A percentile compares a stretch with the other conserved stretches of the same genome.
Conservation (phyloP, 2,113 vertebrate species). For the Coptodon rendalli region DNA sequence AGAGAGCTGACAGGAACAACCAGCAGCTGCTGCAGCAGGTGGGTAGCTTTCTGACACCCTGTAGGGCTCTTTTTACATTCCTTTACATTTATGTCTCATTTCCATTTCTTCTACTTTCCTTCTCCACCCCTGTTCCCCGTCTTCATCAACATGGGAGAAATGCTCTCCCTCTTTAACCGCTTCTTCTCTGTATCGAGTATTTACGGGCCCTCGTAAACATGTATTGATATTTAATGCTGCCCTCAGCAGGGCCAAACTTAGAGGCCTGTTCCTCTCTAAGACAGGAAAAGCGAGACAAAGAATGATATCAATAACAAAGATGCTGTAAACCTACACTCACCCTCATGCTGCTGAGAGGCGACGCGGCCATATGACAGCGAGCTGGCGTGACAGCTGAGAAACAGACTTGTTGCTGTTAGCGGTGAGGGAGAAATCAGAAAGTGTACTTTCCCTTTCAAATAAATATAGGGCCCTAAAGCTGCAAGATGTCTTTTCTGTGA, state of each 20-base stretch:
- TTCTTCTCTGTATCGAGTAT: slow-evolving; percentile 17
- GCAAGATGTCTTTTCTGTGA: not conserved
- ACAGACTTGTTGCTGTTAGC: not conserved
- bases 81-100: not conserved
- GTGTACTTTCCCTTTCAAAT: not conserved
- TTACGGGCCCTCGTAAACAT: slow-evolving; percentile 61
- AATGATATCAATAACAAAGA: slow-evolving; percentile 56
- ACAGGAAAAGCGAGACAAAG: slow-evolving; percentile 48
- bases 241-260: slow-evolving; percentile 49
- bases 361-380: not conserved
- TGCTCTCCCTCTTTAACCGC: not conserved
- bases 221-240: slow-evolving; percentile 72
- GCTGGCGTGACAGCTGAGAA: not conserved
- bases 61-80: not conserved
- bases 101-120: not conserved
- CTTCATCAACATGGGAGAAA: not conserved
- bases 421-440: not conserved
- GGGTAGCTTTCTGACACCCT: not conserved
- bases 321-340: slow-evolving; percentile 16
- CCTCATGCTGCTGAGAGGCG: not conserved
- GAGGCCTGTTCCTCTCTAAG: slow-evolving; percentile 4
- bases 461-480: not conserved
- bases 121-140: not conserved
- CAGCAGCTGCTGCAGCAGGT: slow-evolving; percentile 12
- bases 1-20: not conserved